These are phyloP conservation scores for Pedetes capensis DNA, from an alignment of 2,113 vertebrate species.

Conservation along the genomic window DNA sequence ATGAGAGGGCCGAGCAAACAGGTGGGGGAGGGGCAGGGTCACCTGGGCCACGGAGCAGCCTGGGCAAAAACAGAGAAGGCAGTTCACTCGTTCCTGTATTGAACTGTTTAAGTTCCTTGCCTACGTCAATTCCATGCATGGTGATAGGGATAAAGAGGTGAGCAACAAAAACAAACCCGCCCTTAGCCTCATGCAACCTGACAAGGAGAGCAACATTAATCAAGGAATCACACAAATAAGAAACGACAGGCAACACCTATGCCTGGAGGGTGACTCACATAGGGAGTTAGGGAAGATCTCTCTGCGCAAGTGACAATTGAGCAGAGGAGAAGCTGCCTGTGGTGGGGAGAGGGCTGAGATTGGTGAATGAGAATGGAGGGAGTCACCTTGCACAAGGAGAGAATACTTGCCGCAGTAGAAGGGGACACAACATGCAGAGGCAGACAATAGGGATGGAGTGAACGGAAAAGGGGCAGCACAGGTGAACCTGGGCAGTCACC, in stretches of 20 bases:
- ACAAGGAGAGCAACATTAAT: neutral
- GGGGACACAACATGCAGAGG: neutral
- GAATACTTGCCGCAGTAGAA: neutral
- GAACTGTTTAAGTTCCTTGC: neutral
- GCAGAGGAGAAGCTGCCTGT: neutral
- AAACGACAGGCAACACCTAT: constrained; percentile 1
- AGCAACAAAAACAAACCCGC: constrained; percentile 29
- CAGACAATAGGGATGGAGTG: neutral
- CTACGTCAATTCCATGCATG: neutral
- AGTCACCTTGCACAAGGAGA: neutral
- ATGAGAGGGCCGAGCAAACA: neutral
- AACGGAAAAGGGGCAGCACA: neutral
- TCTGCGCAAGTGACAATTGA: neutral
- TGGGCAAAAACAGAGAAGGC: neutral
- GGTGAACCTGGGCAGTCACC: neutral
- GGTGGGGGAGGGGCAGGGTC: neutral
- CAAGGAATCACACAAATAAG: constrained; percentile 7
- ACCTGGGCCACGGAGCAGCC: neutral
- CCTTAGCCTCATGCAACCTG: neutral
- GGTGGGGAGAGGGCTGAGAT: neutral
- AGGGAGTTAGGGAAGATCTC: neutral
- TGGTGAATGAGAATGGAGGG: neutral
- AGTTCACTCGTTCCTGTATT: neutral
- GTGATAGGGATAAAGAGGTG: neutral
- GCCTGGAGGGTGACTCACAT: neutral